Percentiles rank a stretch among this genome's conserved stretches.
Evolutionary conservation across 2,888 invertebrate genomes (phyloP).

Genomic region (Cyaniris semiargus): DNA sequence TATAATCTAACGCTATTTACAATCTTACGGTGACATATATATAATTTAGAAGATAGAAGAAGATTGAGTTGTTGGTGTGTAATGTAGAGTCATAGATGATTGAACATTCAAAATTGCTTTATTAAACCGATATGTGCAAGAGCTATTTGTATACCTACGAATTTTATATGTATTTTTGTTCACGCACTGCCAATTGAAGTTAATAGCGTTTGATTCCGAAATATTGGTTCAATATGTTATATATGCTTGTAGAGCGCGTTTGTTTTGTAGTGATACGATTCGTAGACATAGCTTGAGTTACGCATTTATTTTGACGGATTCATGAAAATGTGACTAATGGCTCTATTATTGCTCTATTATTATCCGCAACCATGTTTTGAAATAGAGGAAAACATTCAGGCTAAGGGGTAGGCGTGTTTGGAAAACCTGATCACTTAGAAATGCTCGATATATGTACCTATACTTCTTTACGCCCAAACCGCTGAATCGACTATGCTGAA

Average conservation of each 20-base stretch:
- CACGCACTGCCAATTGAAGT: constrained; percentile 58
- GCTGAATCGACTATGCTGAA: too few species aligned
- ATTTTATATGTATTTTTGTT: constrained; percentile 51
- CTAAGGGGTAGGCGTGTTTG: too few species aligned
- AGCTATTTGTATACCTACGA: constrained; percentile 3
- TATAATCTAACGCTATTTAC: too few species aligned
- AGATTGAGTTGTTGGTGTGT: not conserved
- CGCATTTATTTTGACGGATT: not conserved
- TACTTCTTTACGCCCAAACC: too few species aligned
- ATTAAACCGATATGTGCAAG: not conserved
- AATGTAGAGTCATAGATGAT: not conserved
- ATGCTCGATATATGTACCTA: too few species aligned
- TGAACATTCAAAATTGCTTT: not conserved
- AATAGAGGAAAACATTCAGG: not conserved
- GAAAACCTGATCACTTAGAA: too few species aligned
- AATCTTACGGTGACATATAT: too few species aligned
- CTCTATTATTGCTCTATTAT: not conserved
- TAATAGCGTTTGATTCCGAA: constrained; percentile 48
- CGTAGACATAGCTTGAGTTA: not conserved
- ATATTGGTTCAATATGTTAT: constrained; percentile 20
- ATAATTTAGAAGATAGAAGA: too few species aligned
- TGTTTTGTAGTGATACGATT: constrained; percentile 12
- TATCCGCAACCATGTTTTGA: not conserved
- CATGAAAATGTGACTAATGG: not conserved
- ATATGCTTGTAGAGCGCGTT: not conserved